Conservation (phyloP, 2,797 vertebrate genomes). For the Chrosomus eos region DNA sequence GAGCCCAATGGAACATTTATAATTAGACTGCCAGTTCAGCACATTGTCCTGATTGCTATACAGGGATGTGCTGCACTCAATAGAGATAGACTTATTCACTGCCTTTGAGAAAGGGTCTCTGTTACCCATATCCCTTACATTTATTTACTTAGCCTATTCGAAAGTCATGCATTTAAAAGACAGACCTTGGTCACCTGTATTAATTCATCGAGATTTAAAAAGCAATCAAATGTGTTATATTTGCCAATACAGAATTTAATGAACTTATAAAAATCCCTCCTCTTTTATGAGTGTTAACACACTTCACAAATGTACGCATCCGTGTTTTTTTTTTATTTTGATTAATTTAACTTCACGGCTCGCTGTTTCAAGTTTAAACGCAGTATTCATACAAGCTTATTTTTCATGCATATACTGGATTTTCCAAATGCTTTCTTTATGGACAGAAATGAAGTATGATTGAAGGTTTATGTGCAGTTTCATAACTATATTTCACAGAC, state of each 20-base stretch:
- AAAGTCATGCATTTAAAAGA: background rate
- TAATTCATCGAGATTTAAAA: background rate
- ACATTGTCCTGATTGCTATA: conserved; percentile 93
- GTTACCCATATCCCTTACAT: background rate
- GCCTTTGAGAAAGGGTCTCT: conserved; percentile 57
- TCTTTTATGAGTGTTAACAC: background rate
- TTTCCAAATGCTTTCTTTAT: background rate
- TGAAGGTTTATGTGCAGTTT: conserved; percentile 18
- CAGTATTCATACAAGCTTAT: background rate
- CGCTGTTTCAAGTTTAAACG: conserved; percentile 20
- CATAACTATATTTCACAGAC: background rate
- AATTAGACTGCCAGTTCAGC: conserved; percentile 99
- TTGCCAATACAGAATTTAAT: background rate
- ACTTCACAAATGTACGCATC: conserved; percentile 1
- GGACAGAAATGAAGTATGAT: background rate
- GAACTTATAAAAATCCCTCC: background rate
- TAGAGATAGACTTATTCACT: conserved; percentile 77
- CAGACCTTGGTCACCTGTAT: background rate
- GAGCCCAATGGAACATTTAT: conserved; percentile 98
- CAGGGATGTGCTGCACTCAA: conserved; percentile 86
- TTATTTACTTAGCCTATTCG: background rate
- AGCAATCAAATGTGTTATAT: background rate
- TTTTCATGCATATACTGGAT: background rate
- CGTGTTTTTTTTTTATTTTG: background rate
- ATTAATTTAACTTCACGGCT: background rate